Evolutionary conservation across 2,113 vertebrate species (phyloP).

Genomic region (Nansenia antarctica): DNA sequence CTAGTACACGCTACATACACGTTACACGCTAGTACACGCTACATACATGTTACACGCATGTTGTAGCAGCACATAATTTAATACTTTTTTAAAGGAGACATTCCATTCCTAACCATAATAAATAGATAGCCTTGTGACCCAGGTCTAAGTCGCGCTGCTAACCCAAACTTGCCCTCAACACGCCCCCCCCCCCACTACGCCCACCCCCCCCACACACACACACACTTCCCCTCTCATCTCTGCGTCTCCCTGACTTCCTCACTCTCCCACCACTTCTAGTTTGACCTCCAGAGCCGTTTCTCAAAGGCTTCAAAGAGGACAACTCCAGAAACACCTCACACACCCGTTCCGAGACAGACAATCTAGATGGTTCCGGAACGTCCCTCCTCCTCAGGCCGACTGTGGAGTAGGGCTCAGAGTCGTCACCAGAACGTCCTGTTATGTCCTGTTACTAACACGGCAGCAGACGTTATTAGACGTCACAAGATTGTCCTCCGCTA

Average conservation of each 20-base stretch:
- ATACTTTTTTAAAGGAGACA: too few species aligned
- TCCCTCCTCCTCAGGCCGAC: constrained; percentile 4
- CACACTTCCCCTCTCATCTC: too few species aligned
- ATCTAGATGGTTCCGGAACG: constrained; percentile 33
- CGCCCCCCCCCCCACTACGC: too few species aligned
- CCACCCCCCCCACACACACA: too few species aligned
- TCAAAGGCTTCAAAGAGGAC: constrained; percentile 28
- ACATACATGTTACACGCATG: too few species aligned
- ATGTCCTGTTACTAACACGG: too few species aligned
- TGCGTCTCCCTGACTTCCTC: constrained; percentile 4
- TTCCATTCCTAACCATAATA: too few species aligned
- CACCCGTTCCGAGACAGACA: constrained; percentile 40
- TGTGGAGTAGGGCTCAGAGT: background rate
- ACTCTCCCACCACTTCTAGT: constrained; percentile 21
- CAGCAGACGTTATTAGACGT: too few species aligned
- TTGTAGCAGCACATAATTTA: too few species aligned
- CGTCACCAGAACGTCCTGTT: background rate
- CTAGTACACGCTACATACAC: too few species aligned
- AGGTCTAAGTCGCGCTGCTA: background rate
- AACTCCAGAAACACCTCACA: constrained; percentile 38
- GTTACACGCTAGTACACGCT: too few species aligned
- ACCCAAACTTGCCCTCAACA: constrained; percentile 5
- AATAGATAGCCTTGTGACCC: background rate
- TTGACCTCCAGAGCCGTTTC: constrained; percentile 21
- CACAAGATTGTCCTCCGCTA: too few species aligned